Conservation (phyloP, 2,113 vertebrate species). For the Gymnorhina tibicen region DNA sequence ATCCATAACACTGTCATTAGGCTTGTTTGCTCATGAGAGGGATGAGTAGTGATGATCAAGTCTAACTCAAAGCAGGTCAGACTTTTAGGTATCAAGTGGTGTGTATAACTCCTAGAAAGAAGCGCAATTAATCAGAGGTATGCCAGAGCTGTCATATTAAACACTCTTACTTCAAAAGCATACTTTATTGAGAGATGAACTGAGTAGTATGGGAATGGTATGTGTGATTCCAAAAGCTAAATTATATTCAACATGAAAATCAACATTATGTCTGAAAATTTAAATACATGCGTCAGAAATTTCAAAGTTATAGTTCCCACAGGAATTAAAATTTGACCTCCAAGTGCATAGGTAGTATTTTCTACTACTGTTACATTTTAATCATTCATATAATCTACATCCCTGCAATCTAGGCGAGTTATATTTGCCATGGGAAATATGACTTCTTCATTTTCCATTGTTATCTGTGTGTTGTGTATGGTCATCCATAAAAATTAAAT, state of each 20-base stretch:
- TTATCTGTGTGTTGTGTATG: not conserved
- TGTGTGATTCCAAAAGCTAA: not conserved
- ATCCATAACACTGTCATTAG: conserved; percentile 49
- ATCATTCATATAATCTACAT: not conserved
- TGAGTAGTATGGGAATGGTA: not conserved
- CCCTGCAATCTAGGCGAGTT: not conserved
- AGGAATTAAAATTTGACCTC: conserved; percentile 41
- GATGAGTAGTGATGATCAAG: not conserved
- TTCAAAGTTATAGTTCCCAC: not conserved
- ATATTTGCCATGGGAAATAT: not conserved
- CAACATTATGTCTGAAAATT: conserved; percentile 36
- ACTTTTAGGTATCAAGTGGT: conserved; percentile 19
- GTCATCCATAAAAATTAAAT: not conserved
- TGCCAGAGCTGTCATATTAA: not conserved
- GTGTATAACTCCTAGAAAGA: not conserved
- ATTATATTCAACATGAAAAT: conserved; percentile 32
- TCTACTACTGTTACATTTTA: conserved; percentile 9
- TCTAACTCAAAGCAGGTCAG: not conserved
- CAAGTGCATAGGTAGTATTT: not conserved
- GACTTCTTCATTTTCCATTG: not conserved
- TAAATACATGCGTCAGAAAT: not conserved
- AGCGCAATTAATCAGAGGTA: conserved; percentile 18
- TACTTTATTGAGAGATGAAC: not conserved
- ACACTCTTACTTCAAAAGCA: not conserved
- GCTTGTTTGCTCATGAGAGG: conserved; percentile 10